Base-by-base conservation (phyloP, 1,140 invertebrate genomes). In the silkworm (Bombyx mori) region DNA sequence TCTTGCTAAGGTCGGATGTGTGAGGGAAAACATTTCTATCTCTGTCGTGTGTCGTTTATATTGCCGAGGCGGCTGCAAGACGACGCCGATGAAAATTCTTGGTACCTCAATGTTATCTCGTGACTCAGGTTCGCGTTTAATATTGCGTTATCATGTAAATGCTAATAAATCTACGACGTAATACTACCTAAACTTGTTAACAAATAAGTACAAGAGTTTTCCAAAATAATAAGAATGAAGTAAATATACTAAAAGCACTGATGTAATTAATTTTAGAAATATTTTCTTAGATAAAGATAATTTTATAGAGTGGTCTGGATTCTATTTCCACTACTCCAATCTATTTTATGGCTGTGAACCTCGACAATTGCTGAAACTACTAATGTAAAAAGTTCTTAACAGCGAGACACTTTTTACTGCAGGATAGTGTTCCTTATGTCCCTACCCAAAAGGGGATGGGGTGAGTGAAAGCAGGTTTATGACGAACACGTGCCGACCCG, bases 21-120 rank as follows among this genome's bases (percentile, higher is more conserved):
- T 71, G 57, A 54, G 58, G 55, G 64, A 58, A 22, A 49, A 52
- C 51, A 42, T 35, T 68, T 67, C 73, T 68, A 70, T 85, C 82
- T 79, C 80, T 75, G 63, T 82, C 77, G 71, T 62, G 65, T 72
- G 72, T 75, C 63, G 69, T 75, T 75, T 85, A 83, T 83, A 85
- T 83, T 81, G 81, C 82, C 68, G 66, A 79, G 74, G 69, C 72
- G 68, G 75, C 70, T 81, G 73, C 76, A 76, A 77, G 71, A 67
- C 70, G 75, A 78, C 71, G 68, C 64, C 77, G 68, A 81, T 83
- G 82, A 83, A 82, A 82, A 85, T 83, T 83, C 83, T 77, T 81
- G 68, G 69, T 83, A 76, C 73, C 77, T 82, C 75, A 79, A 71
- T 80, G 79, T 83, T 84, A 81, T 83, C 77, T 82, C 73, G 73